A percentile compares a stretch with the other conserved stretches of the same genome.
Conservation (phyloP, 2,888 invertebrate species). For the Opisthograptis luteolata region DNA sequence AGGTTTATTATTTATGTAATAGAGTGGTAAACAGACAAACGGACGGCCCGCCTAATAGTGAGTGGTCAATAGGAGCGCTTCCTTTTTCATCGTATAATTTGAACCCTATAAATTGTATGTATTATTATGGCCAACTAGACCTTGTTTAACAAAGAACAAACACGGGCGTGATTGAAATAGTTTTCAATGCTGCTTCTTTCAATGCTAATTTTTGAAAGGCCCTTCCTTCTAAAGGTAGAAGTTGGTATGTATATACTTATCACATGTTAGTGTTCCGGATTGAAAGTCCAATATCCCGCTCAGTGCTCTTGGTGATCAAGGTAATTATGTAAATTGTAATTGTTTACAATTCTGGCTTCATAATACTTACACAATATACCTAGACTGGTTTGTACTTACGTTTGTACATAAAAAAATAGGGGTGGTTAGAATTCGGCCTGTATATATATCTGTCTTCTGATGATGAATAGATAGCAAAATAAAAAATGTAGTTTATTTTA, state of each 20-base stretch:
- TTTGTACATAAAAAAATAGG: no score
- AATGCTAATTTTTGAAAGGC: slow-evolving; percentile 25
- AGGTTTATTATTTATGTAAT: no score
- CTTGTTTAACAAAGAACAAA: slow-evolving; percentile 12
- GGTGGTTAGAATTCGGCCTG: no score
- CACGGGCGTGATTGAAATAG: slow-evolving; percentile 8
- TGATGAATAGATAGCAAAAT: no score
- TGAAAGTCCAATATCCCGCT: slow-evolving; percentile 22
- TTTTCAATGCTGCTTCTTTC: slow-evolving; percentile 22
- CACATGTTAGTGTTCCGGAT: slow-evolving; percentile 23
- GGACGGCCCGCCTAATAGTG: no score
- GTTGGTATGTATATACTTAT: slow-evolving; percentile 3
- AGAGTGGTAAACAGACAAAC: no score
- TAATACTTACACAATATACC: background rate
- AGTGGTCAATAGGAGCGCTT: no score
- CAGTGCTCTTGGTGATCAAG: slow-evolving; percentile 16
- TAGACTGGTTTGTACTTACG: no score
- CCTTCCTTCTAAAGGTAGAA: slow-evolving; percentile 6
- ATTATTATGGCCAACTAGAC: slow-evolving; percentile 1
- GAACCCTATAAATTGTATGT: no score
- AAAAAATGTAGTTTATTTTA: no score
- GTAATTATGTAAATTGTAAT: slow-evolving; percentile 12
- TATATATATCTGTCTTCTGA: no score
- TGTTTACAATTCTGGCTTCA: background rate
- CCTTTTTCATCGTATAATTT: no score